Conservation (phyloP, 2,888 invertebrate genomes). For the Latrodectus elegans region DNA sequence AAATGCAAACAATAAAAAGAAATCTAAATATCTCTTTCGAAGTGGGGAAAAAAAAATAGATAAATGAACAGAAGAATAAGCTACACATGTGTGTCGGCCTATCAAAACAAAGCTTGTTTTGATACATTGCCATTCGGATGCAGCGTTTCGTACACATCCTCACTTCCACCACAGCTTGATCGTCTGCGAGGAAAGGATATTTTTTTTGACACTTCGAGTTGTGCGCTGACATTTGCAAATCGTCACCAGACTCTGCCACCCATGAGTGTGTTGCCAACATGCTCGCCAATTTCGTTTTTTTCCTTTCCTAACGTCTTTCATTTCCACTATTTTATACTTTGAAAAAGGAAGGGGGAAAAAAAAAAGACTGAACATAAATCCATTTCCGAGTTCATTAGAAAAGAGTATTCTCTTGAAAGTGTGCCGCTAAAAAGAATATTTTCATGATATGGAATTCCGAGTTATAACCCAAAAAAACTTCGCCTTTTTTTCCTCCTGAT, state of each 20-base stretch:
- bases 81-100: slow-evolving; percentile 58
- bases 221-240: slow-evolving; percentile 68
- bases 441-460: too few species aligned
- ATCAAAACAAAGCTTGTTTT: slow-evolving; percentile 66
- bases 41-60: too few species aligned
- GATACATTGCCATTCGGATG: slow-evolving; percentile 47
- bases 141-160: slow-evolving; percentile 28
- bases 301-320: neutral
- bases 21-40: too few species aligned
- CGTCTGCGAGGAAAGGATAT: neutral
- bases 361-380: slow-evolving; percentile 15
- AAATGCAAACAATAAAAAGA: too few species aligned
- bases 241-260: slow-evolving; percentile 60
- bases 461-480: too few species aligned
- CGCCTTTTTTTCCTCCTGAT: too few species aligned
- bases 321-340: neutral
- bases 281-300: slow-evolving; percentile 53
- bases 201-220: slow-evolving; percentile 48
- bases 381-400: slow-evolving; percentile 9
- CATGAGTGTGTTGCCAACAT: slow-evolving; percentile 58
- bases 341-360: too few species aligned
- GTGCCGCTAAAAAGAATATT: neutral
- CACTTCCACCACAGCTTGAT: slow-evolving; percentile 5
- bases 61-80: neutral
- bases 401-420: neutral